Conservation (phyloP, 2,888 invertebrate species). For the Drosophila cyrtoloma region DNA sequence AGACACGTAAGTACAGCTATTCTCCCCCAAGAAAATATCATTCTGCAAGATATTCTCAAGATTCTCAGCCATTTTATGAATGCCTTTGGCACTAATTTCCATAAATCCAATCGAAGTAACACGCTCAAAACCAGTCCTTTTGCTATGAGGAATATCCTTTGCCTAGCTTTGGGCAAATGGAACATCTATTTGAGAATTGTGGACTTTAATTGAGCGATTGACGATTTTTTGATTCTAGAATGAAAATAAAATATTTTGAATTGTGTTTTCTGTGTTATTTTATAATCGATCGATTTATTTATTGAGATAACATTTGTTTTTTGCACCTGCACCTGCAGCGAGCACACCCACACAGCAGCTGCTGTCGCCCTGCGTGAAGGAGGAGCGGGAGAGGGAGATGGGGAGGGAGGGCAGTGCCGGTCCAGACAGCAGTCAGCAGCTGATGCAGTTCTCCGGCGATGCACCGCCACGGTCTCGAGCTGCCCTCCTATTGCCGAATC, state of each 20-base stretch:
- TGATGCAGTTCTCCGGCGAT: slow-evolving; percentile 80
- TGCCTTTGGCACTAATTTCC: not conserved
- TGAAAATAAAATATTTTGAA: not conserved
- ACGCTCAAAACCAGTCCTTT: not conserved
- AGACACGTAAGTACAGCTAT: slow-evolving; percentile 85
- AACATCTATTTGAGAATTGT: not conserved
- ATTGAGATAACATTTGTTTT: not conserved
- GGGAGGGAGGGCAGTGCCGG: slow-evolving; percentile 78
- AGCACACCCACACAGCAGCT: slow-evolving; percentile 87
- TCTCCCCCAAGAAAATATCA: too few species aligned
- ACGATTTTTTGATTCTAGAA: too few species aligned
- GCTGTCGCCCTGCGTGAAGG: slow-evolving; percentile 84
- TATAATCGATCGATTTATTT: not conserved
- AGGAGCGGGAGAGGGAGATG: slow-evolving; percentile 82
- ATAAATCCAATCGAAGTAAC: not conserved
- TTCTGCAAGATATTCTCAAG: not conserved
- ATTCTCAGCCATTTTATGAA: not conserved
- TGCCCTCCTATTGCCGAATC: slow-evolving; percentile 79
- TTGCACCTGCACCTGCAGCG: slow-evolving; percentile 77
- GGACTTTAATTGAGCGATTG: not conserved
- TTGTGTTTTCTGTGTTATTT: not conserved
- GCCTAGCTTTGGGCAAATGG: not conserved
- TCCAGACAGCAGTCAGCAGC: slow-evolving; percentile 69
- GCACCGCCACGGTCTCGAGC: slow-evolving; percentile 80
- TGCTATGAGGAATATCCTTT: not conserved